Conservation (phyloP, 2,113 vertebrate species). For the Rattus norvegicus region DNA sequence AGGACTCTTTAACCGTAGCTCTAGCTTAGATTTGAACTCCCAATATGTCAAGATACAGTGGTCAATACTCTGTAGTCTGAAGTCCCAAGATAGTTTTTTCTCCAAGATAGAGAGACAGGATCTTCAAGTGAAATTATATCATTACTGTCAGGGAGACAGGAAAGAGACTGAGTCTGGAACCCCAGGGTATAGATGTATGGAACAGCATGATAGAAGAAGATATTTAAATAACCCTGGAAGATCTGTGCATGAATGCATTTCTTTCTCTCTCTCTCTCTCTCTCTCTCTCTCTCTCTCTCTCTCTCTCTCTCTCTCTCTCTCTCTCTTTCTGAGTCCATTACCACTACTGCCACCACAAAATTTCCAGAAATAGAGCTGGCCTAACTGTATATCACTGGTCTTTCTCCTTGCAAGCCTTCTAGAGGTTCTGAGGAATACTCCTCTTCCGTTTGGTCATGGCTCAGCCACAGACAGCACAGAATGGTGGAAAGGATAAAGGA, state of each 20-base stretch:
- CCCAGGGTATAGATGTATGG: neutral
- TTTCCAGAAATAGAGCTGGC: neutral
- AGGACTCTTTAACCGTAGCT: slow-evolving; percentile 10
- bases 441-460: neutral
- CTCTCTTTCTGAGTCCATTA: neutral
- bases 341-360: neutral
- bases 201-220: neutral
- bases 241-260: neutral
- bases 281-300: neutral
- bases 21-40: slow-evolving; percentile 14
- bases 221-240: neutral
- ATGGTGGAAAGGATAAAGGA: neutral
- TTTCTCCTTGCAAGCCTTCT: neutral
- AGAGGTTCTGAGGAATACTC: neutral
- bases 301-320: neutral
- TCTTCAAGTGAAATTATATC: neutral
- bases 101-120: neutral
- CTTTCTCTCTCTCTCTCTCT: neutral
- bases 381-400: neutral
- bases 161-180: neutral
- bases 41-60: neutral
- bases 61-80: neutral
- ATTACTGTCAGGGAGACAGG: neutral
- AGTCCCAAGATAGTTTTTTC: neutral
- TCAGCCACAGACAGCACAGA: neutral